Evolutionary conservation across 1,140 invertebrate genomes (phyloP).

Genomic region (Saccostrea glomerata): DNA sequence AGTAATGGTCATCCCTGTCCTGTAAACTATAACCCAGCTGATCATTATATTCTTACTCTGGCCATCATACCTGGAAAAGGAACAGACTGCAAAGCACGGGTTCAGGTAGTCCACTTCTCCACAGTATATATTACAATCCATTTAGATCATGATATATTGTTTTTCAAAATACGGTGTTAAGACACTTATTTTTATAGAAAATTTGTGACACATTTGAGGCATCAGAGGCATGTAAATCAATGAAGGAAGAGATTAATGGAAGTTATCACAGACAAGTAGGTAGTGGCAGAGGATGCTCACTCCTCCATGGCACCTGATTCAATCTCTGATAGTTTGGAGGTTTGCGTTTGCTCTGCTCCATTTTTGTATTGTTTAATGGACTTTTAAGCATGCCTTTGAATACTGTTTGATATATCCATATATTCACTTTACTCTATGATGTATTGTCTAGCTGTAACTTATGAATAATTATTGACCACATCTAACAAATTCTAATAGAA

Average conservation of each 20-base stretch:
- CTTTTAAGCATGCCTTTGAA: too few relatives aligned
- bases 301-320: too few relatives aligned
- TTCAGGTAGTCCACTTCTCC: conserved; percentile 55
- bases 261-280: background rate
- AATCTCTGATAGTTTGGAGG: too few relatives aligned
- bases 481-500: too few relatives aligned
- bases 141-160: background rate
- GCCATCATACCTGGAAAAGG: conserved; percentile 92
- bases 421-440: too few relatives aligned
- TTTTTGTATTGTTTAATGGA: too few relatives aligned
- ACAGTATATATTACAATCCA: background rate
- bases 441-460: too few relatives aligned
- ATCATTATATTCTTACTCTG: conserved; percentile 94
- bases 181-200: background rate
- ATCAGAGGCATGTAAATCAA: background rate
- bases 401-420: too few relatives aligned
- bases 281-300: background rate
- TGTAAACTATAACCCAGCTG: conserved; percentile 95
- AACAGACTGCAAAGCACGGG: conserved; percentile 79
- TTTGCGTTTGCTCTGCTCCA: too few relatives aligned
- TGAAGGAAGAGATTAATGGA: background rate
- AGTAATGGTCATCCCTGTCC: conserved; percentile 79
- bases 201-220: background rate
- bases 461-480: too few relatives aligned
- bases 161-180: background rate